Base-by-base conservation (phyloP, 1,140 invertebrate species). In the Diuraphis noxia region DNA sequence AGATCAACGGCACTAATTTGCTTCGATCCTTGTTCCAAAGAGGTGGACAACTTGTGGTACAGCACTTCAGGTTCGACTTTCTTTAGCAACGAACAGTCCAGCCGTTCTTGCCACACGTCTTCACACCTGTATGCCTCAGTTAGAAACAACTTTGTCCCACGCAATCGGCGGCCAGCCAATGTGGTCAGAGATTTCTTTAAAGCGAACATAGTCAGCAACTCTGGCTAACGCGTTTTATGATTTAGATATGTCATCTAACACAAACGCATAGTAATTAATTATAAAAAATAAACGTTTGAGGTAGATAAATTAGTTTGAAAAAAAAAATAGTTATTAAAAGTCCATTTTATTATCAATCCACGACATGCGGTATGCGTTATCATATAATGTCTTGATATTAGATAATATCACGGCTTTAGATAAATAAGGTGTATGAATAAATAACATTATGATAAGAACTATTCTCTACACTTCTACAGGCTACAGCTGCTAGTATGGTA, bases 1-100 rank as follows among this genome's bases (percentile, higher is more conserved):
- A 97, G 94, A 93, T 97, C 97, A 38, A 97, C 94, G 17, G 96
- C 95, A 93, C 95, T 96, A 23, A 92, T 49, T 2, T 96, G 94
- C 92, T 95, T 94, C 2, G 94, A 94, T 82, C 93, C 92, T 92
- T 93, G 92, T 92, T 95, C 92, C 93, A 94, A 95, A 93, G 95
- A 95, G 92, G 95, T 94, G 77, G 96, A 95, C 21, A 97, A 92
- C 86, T 95, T 94, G 92, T 95, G 94, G 93, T 95, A 97, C 86
- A 97, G 94, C 89, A 96, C 95, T 79, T 95, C 94, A 38, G 95
- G 82, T 90, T 96, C 95, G 21, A 97, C 93, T 94, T 96, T 96
- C 92, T 95, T 94, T 2, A 97, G 92, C 49, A 97, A 92, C 2
- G 96, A 94, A 9, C 94, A 94, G n/a, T 95, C 93, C 4, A 96